These are phyloP conservation scores for Syrrhaptes paradoxus DNA, from an alignment of 2,113 vertebrate genomes.

Conservation along the genomic window DNA sequence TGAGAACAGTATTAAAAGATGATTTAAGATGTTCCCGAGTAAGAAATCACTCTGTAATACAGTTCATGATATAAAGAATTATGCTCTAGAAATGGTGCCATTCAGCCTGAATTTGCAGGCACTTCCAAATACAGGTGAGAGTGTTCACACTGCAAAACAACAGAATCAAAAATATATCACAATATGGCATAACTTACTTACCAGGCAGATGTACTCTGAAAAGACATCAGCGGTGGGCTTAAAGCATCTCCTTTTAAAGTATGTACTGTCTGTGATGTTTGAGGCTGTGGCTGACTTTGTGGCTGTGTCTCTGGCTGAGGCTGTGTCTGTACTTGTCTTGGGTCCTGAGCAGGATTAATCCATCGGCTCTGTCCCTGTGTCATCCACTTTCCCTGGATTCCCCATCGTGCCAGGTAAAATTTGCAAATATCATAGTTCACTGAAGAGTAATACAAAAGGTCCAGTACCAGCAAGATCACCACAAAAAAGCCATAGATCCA, in stretches of 20 bases:
- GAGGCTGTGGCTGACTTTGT: slow-evolving; percentile 64
- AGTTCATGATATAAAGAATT: neutral
- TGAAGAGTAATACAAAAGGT: slow-evolving; percentile 97
- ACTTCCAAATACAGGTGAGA: neutral
- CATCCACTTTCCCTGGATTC: slow-evolving; percentile 92
- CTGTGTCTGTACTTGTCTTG: slow-evolving; percentile 72
- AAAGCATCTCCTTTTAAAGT: slow-evolving; percentile 83
- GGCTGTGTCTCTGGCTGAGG: slow-evolving; percentile 68
- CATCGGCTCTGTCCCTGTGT: slow-evolving; percentile 87
- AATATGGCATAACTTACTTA: slow-evolving; percentile 81
- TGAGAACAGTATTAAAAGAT: neutral
- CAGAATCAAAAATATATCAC: neutral
- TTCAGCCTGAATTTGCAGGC: neutral
- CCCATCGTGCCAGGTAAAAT: slow-evolving; percentile 94
- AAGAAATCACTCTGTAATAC: neutral
- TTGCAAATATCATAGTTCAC: slow-evolving; percentile 97
- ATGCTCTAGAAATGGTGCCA: neutral
- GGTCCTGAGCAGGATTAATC: slow-evolving; percentile 80
- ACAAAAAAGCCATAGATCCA: slow-evolving; percentile 99
- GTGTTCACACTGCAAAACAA: neutral
- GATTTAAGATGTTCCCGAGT: neutral
- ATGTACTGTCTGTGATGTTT: slow-evolving; percentile 81
- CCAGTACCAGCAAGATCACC: slow-evolving; percentile 89
- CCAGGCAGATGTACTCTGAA: slow-evolving; percentile 94
- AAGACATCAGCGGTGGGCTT: slow-evolving; percentile 87